phyloP scores from a whole-genome alignment of 2,113 vertebrate species.

The Meleagris gallopavo region DNA sequence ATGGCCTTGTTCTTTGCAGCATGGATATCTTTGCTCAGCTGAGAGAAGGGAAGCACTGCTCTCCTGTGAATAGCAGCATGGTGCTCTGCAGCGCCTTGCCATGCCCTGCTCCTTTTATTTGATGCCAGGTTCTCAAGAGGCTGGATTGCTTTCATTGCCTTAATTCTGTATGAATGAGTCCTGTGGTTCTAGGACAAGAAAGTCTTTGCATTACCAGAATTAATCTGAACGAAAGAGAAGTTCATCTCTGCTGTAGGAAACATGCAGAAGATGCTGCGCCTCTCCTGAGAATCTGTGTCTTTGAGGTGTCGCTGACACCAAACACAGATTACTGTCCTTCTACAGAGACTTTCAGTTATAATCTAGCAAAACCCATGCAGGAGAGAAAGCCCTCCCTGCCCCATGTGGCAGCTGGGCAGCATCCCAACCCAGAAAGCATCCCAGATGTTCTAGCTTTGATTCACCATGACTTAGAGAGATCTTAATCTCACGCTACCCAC shows the following conservation, averaged over 20 bases:
- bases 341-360: neutral
- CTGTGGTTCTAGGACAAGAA: neutral
- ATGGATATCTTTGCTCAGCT: accelerated
- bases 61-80: neutral
- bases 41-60: neutral
- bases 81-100: neutral
- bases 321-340: neutral
- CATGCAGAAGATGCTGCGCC: neutral
- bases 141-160: neutral
- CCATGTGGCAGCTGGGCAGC: neutral
- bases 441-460: neutral
- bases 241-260: neutral
- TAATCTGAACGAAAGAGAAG: neutral
- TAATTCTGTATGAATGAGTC: neutral
- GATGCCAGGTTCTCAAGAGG: neutral
- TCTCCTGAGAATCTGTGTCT: neutral
- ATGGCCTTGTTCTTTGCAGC: neutral
- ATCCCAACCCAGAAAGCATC: neutral
- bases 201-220: neutral
- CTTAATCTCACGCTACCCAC: neutral
- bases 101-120: neutral
- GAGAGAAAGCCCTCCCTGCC: neutral
- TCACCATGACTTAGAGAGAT: neutral
- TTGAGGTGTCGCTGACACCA: neutral
- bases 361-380: neutral